Evolutionary conservation across 2,888 invertebrate genomes (phyloP), one percentile per base, ranked within the genome.

Genomic region (Trimorus sp.): DNA sequence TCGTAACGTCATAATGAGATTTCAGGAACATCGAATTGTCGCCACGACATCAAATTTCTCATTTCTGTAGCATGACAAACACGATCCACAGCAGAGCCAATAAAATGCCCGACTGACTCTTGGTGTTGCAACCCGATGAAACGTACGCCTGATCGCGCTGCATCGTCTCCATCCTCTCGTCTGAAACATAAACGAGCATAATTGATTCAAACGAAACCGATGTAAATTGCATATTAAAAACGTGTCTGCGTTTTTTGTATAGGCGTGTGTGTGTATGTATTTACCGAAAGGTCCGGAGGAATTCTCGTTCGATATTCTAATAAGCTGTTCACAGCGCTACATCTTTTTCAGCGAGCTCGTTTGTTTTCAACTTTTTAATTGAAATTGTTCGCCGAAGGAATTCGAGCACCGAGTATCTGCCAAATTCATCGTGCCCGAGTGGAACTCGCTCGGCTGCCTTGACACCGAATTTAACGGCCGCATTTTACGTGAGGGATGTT

Each of bases 61-160:
- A 70, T 77, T 70, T 63, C 37, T 70, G 56, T 63, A 36, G 58
- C 37, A 70, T 56, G 51, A 14, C 58, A 11, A 65, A 15, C 45
- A 37, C 26, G 86, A 88, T 84, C 86, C 89, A 90, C 83, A 86
- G 83, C 74, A 90, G 82, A 85, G 86, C 87, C 85, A 87, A 85
- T 80, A 87, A 85, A 83, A 87, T 84, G 82, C 85, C 81, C 75
- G 90, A 84, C 75, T 88, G 84, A 83, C 88, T 88, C 73, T 87
- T 88, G 60, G 89, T 89, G 90, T 95, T 95, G 84, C 94, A 93
- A 2, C 74, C 74, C 38, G 74, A 79, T n/a, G 73, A 79, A 49
- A 60, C 51, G 15, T 79, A 74, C 9, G 68, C 74, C 49, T 79
- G 73, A 69, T 79, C 79, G 4, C 58, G 73, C 38, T 79, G 73